Evolutionary conservation across 2,113 vertebrate genomes (phyloP).

Genomic region (Uria aalge): DNA sequence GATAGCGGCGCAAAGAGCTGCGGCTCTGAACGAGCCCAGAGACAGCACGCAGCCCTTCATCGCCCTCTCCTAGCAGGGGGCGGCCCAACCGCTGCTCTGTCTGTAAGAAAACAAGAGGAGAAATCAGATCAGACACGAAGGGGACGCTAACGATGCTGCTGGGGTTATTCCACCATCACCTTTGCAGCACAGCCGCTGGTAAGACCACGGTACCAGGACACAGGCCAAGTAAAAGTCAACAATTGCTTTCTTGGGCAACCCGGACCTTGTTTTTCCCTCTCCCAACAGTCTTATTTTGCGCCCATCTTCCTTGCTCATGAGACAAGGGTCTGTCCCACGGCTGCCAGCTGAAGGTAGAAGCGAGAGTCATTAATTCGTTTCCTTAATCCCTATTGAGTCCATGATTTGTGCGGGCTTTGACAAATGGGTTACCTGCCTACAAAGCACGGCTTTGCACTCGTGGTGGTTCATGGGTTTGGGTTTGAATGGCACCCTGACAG

Average conservation of each 20-base stretch:
- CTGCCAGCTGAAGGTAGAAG: not conserved
- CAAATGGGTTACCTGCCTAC: not conserved
- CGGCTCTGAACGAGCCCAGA: not conserved
- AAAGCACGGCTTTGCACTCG: too few relatives aligned
- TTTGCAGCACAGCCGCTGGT: not conserved
- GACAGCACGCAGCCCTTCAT: not conserved
- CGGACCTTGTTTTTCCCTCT: not conserved
- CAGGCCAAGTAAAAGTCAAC: not conserved
- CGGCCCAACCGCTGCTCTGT: not conserved
- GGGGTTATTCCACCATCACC: not conserved
- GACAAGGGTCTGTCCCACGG: not conserved
- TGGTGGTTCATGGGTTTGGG: fast-evolving
- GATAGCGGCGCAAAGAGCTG: not conserved
- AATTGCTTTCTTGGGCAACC: not conserved
- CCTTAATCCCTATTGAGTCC: not conserved
- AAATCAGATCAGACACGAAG: not conserved
- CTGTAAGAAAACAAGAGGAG: not conserved
- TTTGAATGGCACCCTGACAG: not conserved
- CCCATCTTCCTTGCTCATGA: not conserved
- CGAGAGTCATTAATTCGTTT: not conserved
- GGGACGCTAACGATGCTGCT: too few relatives aligned
- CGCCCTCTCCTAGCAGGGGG: not conserved
- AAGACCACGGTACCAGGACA: not conserved
- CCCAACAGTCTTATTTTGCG: not conserved
- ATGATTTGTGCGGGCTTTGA: not conserved